Percentiles rank a stretch among this genome's conserved stretches.
Conservation (phyloP, 1,140 invertebrate genomes). For the Lepidurus couesii region DNA sequence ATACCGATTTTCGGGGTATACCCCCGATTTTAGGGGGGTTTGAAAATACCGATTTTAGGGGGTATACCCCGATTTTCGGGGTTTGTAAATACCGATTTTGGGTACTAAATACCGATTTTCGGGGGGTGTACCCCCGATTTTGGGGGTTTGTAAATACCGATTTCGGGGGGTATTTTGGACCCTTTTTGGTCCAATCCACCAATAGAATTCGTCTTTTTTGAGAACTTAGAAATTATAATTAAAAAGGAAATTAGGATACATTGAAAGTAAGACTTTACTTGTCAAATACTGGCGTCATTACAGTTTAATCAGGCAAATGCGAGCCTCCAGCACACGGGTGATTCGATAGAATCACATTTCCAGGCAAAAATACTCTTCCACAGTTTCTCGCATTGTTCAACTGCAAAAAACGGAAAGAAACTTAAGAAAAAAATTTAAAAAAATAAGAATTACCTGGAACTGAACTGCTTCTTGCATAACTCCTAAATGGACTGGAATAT, state of each 20-base stretch:
- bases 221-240: background rate
- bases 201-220: no score
- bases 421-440: constrained; percentile 36
- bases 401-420: constrained; percentile 40
- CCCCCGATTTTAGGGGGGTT: no score
- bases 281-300: constrained; percentile 94
- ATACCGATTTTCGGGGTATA: no score
- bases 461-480: constrained; percentile 96
- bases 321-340: constrained; percentile 96
- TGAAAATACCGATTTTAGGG: no score
- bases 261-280: constrained; percentile 50
- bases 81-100: no score
- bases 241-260: background rate
- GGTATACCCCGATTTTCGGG: no score
- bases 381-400: constrained; percentile 43
- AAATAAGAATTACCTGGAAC: constrained; percentile 64
- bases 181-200: no score
- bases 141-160: no score
- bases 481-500: constrained; percentile 96
- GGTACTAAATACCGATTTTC: no score
- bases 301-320: constrained; percentile 96
- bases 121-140: no score
- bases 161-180: no score
- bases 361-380: constrained; percentile 65
- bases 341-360: constrained; percentile 92